Evolutionary conservation across 2,888 invertebrate species (phyloP).

Genomic region (Apocheima hispidaria): DNA sequence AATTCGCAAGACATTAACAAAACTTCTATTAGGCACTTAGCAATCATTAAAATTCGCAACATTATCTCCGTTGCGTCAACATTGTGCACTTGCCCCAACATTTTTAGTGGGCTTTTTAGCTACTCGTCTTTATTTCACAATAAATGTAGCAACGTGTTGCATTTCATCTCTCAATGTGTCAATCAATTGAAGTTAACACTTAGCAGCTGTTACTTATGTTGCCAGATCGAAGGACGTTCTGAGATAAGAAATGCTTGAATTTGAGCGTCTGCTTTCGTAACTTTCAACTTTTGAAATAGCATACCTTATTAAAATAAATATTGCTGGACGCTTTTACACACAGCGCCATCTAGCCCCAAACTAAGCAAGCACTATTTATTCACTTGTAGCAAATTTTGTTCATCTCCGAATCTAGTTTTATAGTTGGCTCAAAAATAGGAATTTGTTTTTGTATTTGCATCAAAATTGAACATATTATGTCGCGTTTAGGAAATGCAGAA

Average conservation of each 20-base stretch:
- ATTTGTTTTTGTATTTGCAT: too few relatives aligned
- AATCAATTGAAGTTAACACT: constrained; percentile 40
- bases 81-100: constrained; percentile 16
- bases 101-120: constrained; percentile 37
- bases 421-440: too few relatives aligned
- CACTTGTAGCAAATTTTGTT: too few relatives aligned
- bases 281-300: constrained; percentile 12
- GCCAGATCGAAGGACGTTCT: constrained; percentile 11
- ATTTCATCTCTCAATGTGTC: constrained; percentile 41
- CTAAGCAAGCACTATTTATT: too few relatives aligned
- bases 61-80: constrained; percentile 2
- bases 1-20: constrained; percentile 9
- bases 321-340: too few relatives aligned
- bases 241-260: constrained; percentile 3
- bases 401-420: too few relatives aligned
- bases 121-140: constrained; percentile 42
- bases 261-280: not conserved
- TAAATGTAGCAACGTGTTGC: constrained; percentile 30
- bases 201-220: constrained; percentile 11
- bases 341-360: too few relatives aligned
- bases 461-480: too few relatives aligned
- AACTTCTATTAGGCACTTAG: constrained; percentile 9
- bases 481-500: too few relatives aligned
- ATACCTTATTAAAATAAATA: too few relatives aligned
- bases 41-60: constrained; percentile 6